phyloP scores from a whole-genome alignment of 2,888 invertebrate genomes.

The Platerodrilus igneus region DNA sequence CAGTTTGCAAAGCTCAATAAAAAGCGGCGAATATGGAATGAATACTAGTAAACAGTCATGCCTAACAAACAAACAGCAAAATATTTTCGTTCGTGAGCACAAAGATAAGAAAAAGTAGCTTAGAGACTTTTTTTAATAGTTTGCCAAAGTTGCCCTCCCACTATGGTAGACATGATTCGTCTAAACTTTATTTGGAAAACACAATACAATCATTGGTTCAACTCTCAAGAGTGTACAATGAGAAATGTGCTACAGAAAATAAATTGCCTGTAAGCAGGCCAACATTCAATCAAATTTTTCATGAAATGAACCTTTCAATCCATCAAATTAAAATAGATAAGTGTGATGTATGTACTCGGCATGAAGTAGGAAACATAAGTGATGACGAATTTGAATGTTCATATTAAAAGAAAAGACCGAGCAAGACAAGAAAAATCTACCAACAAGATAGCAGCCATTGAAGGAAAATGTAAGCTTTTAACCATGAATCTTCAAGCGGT shows the following conservation, averaged over 20 bases:
- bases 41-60: neutral
- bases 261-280: neutral
- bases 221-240: constrained; percentile 1
- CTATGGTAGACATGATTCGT: constrained; percentile 1
- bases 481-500: constrained; percentile 7
- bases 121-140: no score
- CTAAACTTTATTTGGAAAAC: constrained; percentile 7
- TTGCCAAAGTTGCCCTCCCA: constrained; percentile 5
- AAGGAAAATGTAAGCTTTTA: neutral
- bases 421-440: neutral
- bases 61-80: no score
- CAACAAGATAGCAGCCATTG: neutral
- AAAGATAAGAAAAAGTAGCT: no score
- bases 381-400: constrained; percentile 6
- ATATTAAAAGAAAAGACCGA: neutral
- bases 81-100: no score
- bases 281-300: neutral
- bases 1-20: neutral
- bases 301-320: constrained; percentile 4
- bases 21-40: neutral
- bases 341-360: constrained; percentile 3
- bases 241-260: constrained; percentile 1
- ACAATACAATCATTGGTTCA: constrained; percentile 1
- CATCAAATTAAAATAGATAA: constrained; percentile 5
- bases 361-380: constrained; percentile 5